Percentiles rank a stretch among this genome's conserved stretches.
These are phyloP conservation scores for Cryptocheilus praepositus DNA, from an alignment of 2,888 invertebrate genomes.

Conservation along the genomic window DNA sequence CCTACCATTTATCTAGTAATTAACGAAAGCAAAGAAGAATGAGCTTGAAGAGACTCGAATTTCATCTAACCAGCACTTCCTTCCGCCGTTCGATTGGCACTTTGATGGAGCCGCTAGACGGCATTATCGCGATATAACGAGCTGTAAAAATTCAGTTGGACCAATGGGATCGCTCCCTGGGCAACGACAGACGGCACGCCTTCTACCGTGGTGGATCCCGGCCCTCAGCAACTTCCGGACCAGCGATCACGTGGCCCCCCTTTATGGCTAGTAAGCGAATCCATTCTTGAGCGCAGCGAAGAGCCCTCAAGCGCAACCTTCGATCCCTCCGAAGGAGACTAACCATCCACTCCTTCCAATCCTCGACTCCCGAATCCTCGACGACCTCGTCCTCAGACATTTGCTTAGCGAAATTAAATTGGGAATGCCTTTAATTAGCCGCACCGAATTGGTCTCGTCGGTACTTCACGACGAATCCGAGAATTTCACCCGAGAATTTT, in stretches of 20 bases:
- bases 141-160: no score
- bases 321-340: conserved; percentile 1
- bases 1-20: no score
- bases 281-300: neutral
- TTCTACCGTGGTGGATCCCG: no score
- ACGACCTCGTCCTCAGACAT: neutral
- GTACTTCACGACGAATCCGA: neutral
- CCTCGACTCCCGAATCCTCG: neutral
- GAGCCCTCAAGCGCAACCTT: conserved; percentile 6
- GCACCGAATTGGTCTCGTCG: neutral
- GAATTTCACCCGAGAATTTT: no score
- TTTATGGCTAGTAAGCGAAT: conserved; percentile 6
- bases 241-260: conserved; percentile 2
- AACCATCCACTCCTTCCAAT: neutral
- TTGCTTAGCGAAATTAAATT: conserved; percentile 6
- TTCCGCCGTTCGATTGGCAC: no score
- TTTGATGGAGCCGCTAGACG: no score
- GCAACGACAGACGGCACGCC: no score
- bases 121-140: no score
- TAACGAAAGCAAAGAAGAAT: no score
- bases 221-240: neutral
- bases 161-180: no score
- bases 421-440: neutral
- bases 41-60: no score
- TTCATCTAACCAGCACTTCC: no score